Evolutionary conservation across 92 coral and sea anemone genomes (phyloP).

Genomic region (Porites evermanni): DNA sequence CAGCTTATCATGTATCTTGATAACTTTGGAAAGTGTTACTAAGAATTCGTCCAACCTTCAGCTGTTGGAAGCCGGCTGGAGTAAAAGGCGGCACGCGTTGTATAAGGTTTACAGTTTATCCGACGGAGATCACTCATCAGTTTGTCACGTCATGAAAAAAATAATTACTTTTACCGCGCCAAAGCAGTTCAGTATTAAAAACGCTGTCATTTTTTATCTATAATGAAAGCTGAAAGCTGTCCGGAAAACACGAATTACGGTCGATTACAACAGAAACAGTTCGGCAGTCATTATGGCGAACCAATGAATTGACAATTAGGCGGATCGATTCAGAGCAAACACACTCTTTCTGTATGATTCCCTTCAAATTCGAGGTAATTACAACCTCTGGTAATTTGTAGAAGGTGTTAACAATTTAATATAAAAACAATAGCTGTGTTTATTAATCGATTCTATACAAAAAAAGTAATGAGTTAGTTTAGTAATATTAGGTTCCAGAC

Average conservation of each 20-base stretch:
- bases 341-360: background rate
- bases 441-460: background rate
- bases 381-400: background rate
- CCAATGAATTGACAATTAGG: background rate
- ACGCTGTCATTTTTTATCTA: background rate
- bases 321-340: background rate
- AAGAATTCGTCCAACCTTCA: too few relatives aligned
- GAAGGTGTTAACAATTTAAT: constrained; percentile 10
- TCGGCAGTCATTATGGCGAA: background rate
- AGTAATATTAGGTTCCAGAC: background rate
- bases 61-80: too few relatives aligned
- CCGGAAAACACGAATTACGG: background rate
- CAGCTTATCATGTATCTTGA: too few relatives aligned
- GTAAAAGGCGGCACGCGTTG: too few relatives aligned
- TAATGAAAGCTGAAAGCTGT: background rate
- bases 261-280: background rate
- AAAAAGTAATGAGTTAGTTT: constrained; percentile 6
- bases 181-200: too few relatives aligned
- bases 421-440: constrained; percentile 5
- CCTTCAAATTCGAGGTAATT: background rate
- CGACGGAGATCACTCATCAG: too few relatives aligned
- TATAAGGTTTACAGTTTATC: too few relatives aligned
- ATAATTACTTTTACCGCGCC: too few relatives aligned
- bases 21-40: too few relatives aligned
- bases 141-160: too few relatives aligned